phyloP scores from a whole-genome alignment of 2,888 invertebrate genomes.

The Blastobasis adustella region DNA sequence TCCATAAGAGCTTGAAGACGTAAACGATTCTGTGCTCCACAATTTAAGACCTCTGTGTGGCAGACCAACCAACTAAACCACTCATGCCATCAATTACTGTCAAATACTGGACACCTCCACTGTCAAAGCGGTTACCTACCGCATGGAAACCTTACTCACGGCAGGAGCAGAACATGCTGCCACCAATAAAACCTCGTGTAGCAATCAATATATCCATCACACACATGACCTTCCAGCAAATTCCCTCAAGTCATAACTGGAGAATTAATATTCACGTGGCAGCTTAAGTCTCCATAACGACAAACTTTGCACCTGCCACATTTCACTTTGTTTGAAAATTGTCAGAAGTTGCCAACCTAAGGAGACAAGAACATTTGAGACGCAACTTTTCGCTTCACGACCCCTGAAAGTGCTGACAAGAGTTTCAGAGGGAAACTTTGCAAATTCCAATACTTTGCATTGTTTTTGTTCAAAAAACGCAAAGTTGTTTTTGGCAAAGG shows the following conservation, averaged over 20 bases:
- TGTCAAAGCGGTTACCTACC: no score
- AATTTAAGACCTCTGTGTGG: no score
- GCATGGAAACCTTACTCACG: no score
- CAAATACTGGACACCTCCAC: no score
- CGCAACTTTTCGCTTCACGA: constrained; percentile 6
- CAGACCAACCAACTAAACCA: no score
- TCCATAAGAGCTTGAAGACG: no score
- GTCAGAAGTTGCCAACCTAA: constrained; percentile 23
- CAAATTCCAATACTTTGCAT: constrained; percentile 3
- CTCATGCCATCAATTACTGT: no score
- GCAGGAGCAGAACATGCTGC: no score
- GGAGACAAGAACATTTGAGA: constrained; percentile 15
- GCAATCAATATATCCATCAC: no score
- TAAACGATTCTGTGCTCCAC: no score
- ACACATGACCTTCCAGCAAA: not conserved
- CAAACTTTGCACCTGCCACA: constrained; percentile 33
- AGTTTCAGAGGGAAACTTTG: not conserved
- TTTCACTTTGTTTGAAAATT: constrained; percentile 31
- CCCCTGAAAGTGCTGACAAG: constrained; percentile 4
- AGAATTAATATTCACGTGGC: constrained; percentile 31
- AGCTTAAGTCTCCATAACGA: constrained; percentile 18
- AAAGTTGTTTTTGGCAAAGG: not conserved
- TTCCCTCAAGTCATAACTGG: constrained; percentile 7
- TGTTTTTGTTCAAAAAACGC: constrained; percentile 4
- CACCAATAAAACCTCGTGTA: no score